Conservation (phyloP, 2,888 invertebrate genomes). For the Microdon myrmicae region DNA sequence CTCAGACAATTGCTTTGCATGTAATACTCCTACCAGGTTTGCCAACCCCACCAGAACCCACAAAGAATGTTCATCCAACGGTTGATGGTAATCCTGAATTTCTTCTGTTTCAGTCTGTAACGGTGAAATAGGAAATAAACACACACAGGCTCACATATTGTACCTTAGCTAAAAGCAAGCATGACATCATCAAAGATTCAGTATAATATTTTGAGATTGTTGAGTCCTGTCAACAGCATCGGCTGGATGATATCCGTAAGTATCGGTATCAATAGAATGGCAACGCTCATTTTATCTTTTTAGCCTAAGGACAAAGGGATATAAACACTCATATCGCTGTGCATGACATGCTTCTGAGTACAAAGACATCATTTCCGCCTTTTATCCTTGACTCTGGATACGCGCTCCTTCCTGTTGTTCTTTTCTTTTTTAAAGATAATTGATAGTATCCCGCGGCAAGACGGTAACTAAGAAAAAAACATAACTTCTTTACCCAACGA, state of each 20-base stretch:
- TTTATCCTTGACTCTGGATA: constrained; percentile 17
- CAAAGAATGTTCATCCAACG: constrained; percentile 4
- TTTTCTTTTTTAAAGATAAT: constrained; percentile 17
- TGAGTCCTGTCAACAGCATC: constrained; percentile 13
- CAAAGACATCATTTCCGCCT: constrained; percentile 26
- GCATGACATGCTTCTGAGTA: not conserved
- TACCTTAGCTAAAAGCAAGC: no score
- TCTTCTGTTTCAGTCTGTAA: not conserved
- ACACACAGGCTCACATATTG: no score
- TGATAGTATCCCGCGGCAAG: constrained; percentile 14
- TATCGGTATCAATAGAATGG: constrained; percentile 16
- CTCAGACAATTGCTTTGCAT: not conserved
- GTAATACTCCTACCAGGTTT: not conserved
- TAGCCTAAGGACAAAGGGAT: constrained; percentile 16
- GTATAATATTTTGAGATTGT: constrained; percentile 16
- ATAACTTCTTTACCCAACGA: not conserved
- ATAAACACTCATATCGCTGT: not conserved
- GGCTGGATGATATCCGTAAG: constrained; percentile 1
- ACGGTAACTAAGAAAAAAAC: constrained; percentile 5
- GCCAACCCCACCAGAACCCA: not conserved
- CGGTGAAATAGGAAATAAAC: constrained; percentile 17
- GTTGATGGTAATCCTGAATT: not conserved
- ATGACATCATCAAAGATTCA: no score
- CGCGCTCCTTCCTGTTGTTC: constrained; percentile 10
- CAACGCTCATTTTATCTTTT: constrained; percentile 17